Percentiles rank a stretch among this genome's conserved stretches.
These are phyloP conservation scores for Betta splendens DNA, from an alignment of 2,797 vertebrate genomes.

Conservation along the genomic window DNA sequence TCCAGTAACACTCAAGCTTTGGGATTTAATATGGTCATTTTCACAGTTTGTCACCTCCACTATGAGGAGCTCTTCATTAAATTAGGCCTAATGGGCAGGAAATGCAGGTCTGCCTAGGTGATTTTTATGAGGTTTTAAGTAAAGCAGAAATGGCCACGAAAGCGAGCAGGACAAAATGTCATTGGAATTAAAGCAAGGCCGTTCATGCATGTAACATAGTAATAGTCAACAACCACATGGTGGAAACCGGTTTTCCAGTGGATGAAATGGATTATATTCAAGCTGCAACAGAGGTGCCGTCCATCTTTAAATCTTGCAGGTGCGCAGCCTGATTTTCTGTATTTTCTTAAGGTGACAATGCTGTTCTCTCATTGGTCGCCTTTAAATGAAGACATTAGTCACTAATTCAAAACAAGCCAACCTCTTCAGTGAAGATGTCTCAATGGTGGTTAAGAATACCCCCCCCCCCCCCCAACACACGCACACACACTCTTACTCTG, in stretches of 20 bases:
- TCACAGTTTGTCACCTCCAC: slow-evolving; percentile 36
- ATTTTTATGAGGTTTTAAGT: slow-evolving; percentile 15
- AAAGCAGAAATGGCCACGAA: slow-evolving; percentile 12
- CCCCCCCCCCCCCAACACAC: slow-evolving; percentile 30
- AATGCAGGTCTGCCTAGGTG: slow-evolving; percentile 12
- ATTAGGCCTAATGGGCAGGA: slow-evolving; percentile 39
- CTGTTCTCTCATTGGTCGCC: slow-evolving; percentile 31
- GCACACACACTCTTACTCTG: slow-evolving; percentile 41
- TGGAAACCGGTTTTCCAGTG: not conserved
- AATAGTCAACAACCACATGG: not conserved
- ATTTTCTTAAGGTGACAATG: slow-evolving; percentile 6
- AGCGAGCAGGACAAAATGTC: slow-evolving; percentile 1
- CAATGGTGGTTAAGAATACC: slow-evolving; percentile 65
- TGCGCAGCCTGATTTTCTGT: slow-evolving; percentile 18
- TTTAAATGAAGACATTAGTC: slow-evolving; percentile 62
- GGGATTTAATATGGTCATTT: slow-evolving; percentile 26
- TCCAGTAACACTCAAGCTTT: slow-evolving; percentile 28
- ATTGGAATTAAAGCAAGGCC: not conserved
- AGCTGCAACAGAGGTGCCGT: not conserved
- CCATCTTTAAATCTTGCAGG: slow-evolving; percentile 12
- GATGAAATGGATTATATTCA: not conserved
- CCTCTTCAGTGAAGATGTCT: slow-evolving; percentile 75
- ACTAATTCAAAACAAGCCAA: slow-evolving; percentile 61
- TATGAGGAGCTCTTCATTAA: slow-evolving; percentile 46
- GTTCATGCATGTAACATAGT: not conserved